Evolutionary conservation across 2,888 invertebrate species (phyloP).

Genomic region (Anodontia alba): DNA sequence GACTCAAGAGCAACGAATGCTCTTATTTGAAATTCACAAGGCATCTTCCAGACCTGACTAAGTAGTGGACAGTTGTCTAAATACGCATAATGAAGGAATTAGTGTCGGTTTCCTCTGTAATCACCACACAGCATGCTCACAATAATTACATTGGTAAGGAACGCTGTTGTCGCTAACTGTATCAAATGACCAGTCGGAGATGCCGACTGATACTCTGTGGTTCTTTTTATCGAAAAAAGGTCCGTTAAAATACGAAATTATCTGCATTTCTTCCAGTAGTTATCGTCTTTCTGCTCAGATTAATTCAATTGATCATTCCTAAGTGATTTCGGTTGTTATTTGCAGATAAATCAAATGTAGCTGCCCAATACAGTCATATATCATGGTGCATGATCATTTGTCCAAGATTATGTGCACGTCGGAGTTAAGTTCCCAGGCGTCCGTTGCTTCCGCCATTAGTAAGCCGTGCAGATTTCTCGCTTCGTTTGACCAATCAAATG

Average conservation of each 20-base stretch:
- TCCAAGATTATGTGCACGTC: conserved; percentile 17
- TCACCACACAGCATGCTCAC: not conserved
- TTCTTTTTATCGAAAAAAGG: not conserved
- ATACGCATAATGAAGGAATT: conserved; percentile 7
- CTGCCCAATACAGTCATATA: conserved; percentile 5
- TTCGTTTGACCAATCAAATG: conserved; percentile 1
- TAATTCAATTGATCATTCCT: conserved; percentile 2
- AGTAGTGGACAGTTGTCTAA: not conserved
- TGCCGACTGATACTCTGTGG: no score
- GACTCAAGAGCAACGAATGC: no score
- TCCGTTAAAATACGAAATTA: not conserved
- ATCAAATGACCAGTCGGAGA: not conserved
- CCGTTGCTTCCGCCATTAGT: not conserved
- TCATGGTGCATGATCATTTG: conserved; percentile 2
- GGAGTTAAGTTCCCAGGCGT: conserved; percentile 8
- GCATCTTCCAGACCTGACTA: not conserved
- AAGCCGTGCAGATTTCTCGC: not conserved
- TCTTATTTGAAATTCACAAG: no score
- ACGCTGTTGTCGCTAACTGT: not conserved
- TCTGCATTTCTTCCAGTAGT: not conserved
- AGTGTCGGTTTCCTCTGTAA: conserved; percentile 9
- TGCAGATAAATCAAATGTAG: conserved; percentile 14
- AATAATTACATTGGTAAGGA: not conserved
- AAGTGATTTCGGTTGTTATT: conserved; percentile 18
- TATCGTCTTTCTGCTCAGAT: not conserved